Conservation (phyloP, 2,888 invertebrate species). For the Phymatocera aterrima region DNA sequence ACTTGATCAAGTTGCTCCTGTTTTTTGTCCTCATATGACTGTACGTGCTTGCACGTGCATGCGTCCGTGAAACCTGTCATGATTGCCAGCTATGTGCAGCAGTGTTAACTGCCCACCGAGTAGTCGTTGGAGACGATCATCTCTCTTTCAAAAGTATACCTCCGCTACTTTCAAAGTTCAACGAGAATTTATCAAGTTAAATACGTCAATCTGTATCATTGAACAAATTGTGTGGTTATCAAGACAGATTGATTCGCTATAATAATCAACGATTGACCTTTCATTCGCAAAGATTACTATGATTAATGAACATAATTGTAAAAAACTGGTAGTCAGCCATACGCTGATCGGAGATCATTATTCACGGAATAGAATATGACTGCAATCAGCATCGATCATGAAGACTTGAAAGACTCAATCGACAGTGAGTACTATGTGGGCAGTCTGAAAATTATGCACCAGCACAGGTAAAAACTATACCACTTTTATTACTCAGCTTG, state of each 20-base stretch:
- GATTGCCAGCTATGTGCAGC: slow-evolving; percentile 39
- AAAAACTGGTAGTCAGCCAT: background rate
- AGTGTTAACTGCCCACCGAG: slow-evolving; percentile 33
- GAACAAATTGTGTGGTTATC: background rate
- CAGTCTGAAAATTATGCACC: background rate
- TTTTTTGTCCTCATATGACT: slow-evolving; percentile 12
- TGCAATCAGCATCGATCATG: slow-evolving; percentile 5
- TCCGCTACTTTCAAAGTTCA: background rate
- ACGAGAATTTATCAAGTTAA: slow-evolving; percentile 15
- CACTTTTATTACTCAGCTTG: slow-evolving; percentile 18
- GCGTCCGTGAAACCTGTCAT: slow-evolving; percentile 42
- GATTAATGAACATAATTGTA: background rate
- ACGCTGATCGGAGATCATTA: background rate
- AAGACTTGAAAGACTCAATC: background rate
- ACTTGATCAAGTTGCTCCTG: slow-evolving; percentile 36
- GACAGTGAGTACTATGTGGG: background rate
- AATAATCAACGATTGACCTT: background rate
- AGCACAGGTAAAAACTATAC: background rate
- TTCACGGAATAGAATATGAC: background rate
- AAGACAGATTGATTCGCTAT: too few relatives aligned
- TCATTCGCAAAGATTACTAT: background rate
- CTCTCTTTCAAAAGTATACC: background rate
- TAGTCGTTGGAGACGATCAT: background rate
- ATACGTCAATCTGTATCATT: slow-evolving; percentile 3
- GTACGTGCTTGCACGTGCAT: slow-evolving; percentile 18